Conservation (phyloP, 1,140 invertebrate genomes). For the Drosophila trapezifrons region DNA sequence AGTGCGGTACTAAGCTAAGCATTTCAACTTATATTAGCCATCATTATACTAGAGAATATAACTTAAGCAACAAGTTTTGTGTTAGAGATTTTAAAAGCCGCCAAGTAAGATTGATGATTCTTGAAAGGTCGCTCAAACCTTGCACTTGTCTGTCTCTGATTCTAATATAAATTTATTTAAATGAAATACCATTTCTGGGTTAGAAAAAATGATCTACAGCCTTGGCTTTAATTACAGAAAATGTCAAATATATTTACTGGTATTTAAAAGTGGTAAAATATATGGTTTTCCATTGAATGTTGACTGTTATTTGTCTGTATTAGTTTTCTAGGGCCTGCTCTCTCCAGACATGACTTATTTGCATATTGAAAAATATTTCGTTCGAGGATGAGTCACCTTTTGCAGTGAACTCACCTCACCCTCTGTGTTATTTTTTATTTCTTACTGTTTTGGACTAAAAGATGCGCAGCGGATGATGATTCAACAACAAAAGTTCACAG, state of each 20-base stretch:
- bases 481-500: constrained; percentile 20
- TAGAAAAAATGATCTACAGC: too few species aligned
- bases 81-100: not conserved
- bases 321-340: not conserved
- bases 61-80: constrained; percentile 1
- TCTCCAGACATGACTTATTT: constrained; percentile 2
- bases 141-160: constrained; percentile 5
- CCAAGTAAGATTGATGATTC: constrained; percentile 16
- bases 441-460: constrained; percentile 24
- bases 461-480: constrained; percentile 38
- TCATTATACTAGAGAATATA: not conserved
- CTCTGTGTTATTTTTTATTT: constrained; percentile 10
- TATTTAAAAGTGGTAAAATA: not conserved
- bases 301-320: not conserved
- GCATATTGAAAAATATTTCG: not conserved
- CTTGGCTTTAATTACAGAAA: not conserved
- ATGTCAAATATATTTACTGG: not conserved
- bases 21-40: constrained; percentile 9
- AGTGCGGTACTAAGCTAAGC: not conserved
- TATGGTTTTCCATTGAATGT: not conserved
- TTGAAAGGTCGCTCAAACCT: not conserved
- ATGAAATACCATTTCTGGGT: not conserved
- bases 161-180: not conserved
- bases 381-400: constrained; percentile 25
- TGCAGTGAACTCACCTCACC: constrained; percentile 46